Evolutionary conservation across 2,113 vertebrate genomes (phyloP), one percentile per base, ranked within the genome.

Genomic region (Stegostoma tigrinum): DNA sequence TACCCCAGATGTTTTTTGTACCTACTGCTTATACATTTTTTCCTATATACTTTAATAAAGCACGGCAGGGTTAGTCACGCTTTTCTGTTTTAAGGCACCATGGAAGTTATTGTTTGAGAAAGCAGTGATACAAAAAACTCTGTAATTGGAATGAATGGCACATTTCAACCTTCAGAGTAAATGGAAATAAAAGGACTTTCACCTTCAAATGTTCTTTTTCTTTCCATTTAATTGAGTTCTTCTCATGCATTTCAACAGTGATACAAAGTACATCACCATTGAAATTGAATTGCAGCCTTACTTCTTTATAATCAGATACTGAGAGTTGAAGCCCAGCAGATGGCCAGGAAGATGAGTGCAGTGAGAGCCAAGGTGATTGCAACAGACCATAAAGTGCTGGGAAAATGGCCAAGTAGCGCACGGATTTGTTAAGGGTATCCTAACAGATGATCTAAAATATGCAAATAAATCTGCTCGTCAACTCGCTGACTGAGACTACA

Each of bases 21-120:
- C 67, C 94, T 72, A 72, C 48, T 12, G 67, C 94, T 52, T 95
- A 91, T 38, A 48, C 67, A 72, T 95, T 95, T 95, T 48, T 72
- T 52, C 67, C 42, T 27, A 52, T 72, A 95, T 30, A 72, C n/a
- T 48, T 95, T 52, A 91, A 72, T 95, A 48, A 72, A 72, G 52
- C 42, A 48, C 45, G 48, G 42, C 67, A 70, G 66, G 94, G 24
- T 14, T 52, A 17, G 94, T 95, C 45, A 45, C 24, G 68, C 67
- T 70, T 95, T 72, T 30, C 66, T 70, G 67, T 52, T 95, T 68
- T 45, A 72, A 75, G 38, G 94, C 68, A 95, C 67, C 24, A 34
- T 27, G 45, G 64, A 70, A 45, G 30, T 95, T 95, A 95, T 75
- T 95, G 94, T 48, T 24, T 10, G 34, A 27, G 17, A 64, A 72